These are phyloP conservation scores for Gerosis bhagava DNA, from an alignment of 2,888 invertebrate genomes.

Conservation along the genomic window DNA sequence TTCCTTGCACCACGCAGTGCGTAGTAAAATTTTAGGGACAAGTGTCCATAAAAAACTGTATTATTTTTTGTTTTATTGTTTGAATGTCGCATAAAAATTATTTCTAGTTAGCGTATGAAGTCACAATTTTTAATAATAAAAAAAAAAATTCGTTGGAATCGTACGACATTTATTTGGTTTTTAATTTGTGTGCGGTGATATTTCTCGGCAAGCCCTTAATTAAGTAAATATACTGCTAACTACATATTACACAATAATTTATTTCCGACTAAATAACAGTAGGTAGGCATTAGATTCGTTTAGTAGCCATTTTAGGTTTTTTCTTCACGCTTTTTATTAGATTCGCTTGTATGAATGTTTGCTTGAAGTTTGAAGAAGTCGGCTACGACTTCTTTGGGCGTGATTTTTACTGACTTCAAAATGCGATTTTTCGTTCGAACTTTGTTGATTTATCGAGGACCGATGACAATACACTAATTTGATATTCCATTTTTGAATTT, in stretches of 20 bases:
- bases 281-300: no score
- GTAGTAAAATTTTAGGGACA: constrained; percentile 63
- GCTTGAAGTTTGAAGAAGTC: no score
- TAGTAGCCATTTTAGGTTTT: not conserved
- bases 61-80: constrained; percentile 67
- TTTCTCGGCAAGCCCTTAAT: constrained; percentile 14
- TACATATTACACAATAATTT: not conserved
- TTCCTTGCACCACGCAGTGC: constrained; percentile 36
- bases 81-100: constrained; percentile 56
- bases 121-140: constrained; percentile 23
- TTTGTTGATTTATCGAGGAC: no score
- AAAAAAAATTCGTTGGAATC: constrained; percentile 8
- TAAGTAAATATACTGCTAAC: constrained; percentile 19
- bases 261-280: not conserved
- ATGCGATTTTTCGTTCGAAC: no score
- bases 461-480: no score
- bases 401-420: no score
- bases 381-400: no score
- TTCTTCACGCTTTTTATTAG: no score
- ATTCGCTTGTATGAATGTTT: no score
- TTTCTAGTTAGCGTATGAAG: constrained; percentile 48
- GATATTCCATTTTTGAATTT: no score
- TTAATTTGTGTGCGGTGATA: constrained; percentile 24
- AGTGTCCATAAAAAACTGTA: constrained; percentile 64
- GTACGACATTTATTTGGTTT: constrained; percentile 15